These are phyloP conservation scores for Cynodonichthys magdalenae DNA, from an alignment of 2,797 vertebrate genomes.

Conservation along the genomic window DNA sequence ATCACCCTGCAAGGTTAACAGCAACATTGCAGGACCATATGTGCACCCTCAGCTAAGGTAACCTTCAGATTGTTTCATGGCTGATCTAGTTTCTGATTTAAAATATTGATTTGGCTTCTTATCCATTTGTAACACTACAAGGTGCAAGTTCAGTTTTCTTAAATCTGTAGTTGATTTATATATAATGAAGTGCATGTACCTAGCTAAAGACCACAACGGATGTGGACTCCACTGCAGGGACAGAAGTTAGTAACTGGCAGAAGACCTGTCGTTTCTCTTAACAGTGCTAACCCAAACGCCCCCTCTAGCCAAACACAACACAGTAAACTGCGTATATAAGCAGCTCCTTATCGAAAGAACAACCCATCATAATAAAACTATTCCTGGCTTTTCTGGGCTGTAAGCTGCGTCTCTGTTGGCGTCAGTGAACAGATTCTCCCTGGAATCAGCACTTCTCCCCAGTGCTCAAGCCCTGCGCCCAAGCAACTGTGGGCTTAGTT, in stretches of 20 bases:
- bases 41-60: slow-evolving; percentile 12
- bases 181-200: no score
- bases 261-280: slow-evolving; percentile 1
- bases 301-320: neutral
- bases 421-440: slow-evolving; percentile 67
- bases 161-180: no score
- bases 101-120: slow-evolving; percentile 9
- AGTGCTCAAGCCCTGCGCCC: slow-evolving; percentile 50
- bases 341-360: slow-evolving; percentile 33
- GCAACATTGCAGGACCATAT: slow-evolving; percentile 31
- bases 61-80: slow-evolving; percentile 24
- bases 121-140: neutral
- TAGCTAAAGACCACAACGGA: neutral
- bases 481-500: slow-evolving; percentile 77
- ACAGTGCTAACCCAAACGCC: slow-evolving; percentile 8
- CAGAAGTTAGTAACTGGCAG: neutral
- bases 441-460: slow-evolving; percentile 69
- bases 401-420: slow-evolving; percentile 54
- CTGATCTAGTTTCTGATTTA: slow-evolving; percentile 18
- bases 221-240: neutral
- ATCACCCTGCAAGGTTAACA: slow-evolving; percentile 54
- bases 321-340: slow-evolving; percentile 49
- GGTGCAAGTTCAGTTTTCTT: no score
- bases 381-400: slow-evolving; percentile 54
- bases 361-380: slow-evolving; percentile 55